Percentiles rank a stretch among this genome's conserved stretches.
These are phyloP conservation scores for Porites lutea DNA, from an alignment of 64 coral and sea anemone genomes.

Conservation along the genomic window DNA sequence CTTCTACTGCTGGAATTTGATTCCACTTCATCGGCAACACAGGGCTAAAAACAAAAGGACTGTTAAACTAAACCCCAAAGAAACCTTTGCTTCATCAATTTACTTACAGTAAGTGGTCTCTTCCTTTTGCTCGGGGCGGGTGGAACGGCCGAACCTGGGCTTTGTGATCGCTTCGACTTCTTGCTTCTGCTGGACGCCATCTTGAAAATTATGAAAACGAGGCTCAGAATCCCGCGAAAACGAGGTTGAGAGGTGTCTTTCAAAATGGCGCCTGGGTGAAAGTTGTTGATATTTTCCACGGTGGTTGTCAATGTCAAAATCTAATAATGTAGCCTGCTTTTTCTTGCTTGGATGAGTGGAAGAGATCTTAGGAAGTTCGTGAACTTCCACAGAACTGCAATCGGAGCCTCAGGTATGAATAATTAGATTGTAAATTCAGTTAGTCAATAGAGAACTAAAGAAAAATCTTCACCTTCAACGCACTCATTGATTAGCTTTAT, in stretches of 20 bases:
- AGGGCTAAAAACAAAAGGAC: slow-evolving; percentile 69
- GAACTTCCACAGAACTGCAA: slow-evolving; percentile 97
- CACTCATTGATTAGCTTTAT: too few relatives aligned
- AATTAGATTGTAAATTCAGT: too few relatives aligned
- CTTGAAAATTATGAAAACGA: slow-evolving; percentile 63
- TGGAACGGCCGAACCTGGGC: slow-evolving; percentile 55
- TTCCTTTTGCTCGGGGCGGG: slow-evolving; percentile 65
- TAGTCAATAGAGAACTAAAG: too few relatives aligned
- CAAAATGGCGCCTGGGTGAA: slow-evolving; percentile 83
- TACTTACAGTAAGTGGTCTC: slow-evolving; percentile 89
- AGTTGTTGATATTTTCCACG: not conserved
- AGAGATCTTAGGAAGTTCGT: slow-evolving; percentile 98
- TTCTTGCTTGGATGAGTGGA: slow-evolving; percentile 89
- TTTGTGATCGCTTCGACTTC: slow-evolving; percentile 56
- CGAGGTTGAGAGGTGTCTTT: slow-evolving; percentile 25
- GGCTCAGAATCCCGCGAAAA: not conserved
- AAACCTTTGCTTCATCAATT: not conserved
- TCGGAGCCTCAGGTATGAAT: slow-evolving; percentile 89
- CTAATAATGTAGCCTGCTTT: not conserved
- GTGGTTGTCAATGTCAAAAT: not conserved
- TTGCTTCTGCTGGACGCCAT: slow-evolving; percentile 80
- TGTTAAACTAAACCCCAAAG: not conserved
- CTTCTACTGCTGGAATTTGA: slow-evolving; percentile 89
- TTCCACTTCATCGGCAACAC: slow-evolving; percentile 88
- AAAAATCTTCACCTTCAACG: too few relatives aligned